Evolutionary conservation across 2,797 vertebrate genomes (phyloP).

Genomic region (Cynodonichthys magdalenae): DNA sequence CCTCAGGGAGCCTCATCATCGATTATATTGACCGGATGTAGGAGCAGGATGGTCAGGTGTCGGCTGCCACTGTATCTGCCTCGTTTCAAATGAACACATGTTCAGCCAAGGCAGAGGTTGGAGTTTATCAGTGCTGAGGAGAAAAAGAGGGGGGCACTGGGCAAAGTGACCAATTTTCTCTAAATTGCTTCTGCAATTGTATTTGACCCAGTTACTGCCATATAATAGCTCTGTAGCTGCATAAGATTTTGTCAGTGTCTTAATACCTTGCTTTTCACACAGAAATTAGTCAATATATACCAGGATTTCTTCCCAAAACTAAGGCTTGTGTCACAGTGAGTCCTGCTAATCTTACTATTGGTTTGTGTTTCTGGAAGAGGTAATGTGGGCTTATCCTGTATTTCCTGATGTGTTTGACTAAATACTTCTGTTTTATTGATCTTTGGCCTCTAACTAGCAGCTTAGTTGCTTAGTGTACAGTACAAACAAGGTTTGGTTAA

Average conservation of each 20-base stretch:
- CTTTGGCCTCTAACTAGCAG: constrained; percentile 27
- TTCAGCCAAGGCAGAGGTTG: constrained; percentile 41
- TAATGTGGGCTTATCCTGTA: constrained; percentile 31
- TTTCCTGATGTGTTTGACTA: constrained; percentile 24
- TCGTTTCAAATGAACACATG: constrained; percentile 52
- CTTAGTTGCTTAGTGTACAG: constrained; percentile 24
- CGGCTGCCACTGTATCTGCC: constrained; percentile 46
- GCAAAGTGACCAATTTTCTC: constrained; percentile 22
- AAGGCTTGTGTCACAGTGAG: constrained; percentile 31
- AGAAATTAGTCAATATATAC: constrained; percentile 23
- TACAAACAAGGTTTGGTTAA: constrained; percentile 19
- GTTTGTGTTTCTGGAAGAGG: constrained; percentile 31
- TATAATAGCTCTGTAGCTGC: constrained; percentile 24
- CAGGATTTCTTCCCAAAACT: constrained; percentile 34
- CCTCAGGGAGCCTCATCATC: constrained; percentile 52
- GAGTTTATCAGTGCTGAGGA: constrained; percentile 41
- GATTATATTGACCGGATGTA: constrained; percentile 58
- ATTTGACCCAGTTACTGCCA: constrained; percentile 20
- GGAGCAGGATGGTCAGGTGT: constrained; percentile 54
- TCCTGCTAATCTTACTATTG: constrained; percentile 31
- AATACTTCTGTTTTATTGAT: constrained; percentile 39
- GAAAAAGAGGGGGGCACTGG: constrained; percentile 10
- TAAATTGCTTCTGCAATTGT: constrained; percentile 22
- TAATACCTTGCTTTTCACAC: constrained; percentile 25
- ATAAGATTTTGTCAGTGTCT: constrained; percentile 24